Base-by-base conservation (phyloP, 2,888 invertebrate genomes). In the Junonia oenone region DNA sequence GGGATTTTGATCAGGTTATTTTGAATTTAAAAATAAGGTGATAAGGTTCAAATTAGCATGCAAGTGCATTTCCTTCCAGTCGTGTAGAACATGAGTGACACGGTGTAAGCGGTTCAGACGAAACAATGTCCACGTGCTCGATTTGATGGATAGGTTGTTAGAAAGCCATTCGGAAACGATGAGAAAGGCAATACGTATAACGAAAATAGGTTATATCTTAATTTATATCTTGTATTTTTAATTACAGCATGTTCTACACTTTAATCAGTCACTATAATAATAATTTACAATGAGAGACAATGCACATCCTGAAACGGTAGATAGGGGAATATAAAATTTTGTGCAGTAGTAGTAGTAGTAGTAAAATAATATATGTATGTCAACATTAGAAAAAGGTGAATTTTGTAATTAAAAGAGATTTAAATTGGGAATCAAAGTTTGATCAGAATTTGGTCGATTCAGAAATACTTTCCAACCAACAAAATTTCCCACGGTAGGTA, bases 141-240 rank as follows among this genome's bases (percentile, higher is more conserved):
- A 29, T 47, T 52, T 64, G 64, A 63, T 62, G 57, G 63, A 63
- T 62, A 57, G 45, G 45, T 55, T 55, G 40, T 55, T 57, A 50
- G 54, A 53, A 58, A 61, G 54, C 55, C 46, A 56, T 55, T 58
- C 15, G 19, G 35, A 48, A 50, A 37, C 45, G 38, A 56, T 50
- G 43, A 15, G 40, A 47, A 17, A 17, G 26, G 17, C 19, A 22
- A 14, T 13, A 47, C 31, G 22, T 40, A 26, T 26, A 14, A 37
- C 4, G 22, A 53, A 53, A 9, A 19, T n/a, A 19, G 1, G 40
- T 6, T 40, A 40, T n/a, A n/a, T 19, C 0, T 22, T n/a, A 6
- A 29, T 29, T 29, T 9, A 9, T 29, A 5, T 26, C 29, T 9
- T 9, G 29, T 8, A 6, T 9, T 29, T n/a, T n/a, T n/a, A n/a